Base-by-base conservation (phyloP, 2,113 vertebrate species). In the Jacana jacana region DNA sequence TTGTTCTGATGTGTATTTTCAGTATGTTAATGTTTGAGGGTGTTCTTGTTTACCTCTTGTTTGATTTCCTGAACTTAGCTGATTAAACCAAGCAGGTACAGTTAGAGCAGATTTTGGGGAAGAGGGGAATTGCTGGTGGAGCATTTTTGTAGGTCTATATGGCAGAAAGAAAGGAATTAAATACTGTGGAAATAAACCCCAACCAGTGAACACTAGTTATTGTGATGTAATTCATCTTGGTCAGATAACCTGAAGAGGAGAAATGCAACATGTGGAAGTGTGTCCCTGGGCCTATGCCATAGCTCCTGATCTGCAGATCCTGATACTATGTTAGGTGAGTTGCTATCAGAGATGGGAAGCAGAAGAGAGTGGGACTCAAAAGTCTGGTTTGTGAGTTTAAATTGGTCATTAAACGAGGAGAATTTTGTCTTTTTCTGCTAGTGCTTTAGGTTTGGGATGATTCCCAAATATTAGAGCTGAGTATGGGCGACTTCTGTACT, bases 241-340 rank as follows among this genome's bases (percentile, higher is more conserved):
- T 58, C 39, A 63, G 13, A 75, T 61, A 73, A 33, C 6, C 16
- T 63, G 42, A 81, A 55, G 19, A 70, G 39, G 15, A 75, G 64
- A 42, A 69, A 27, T 1, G 4, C 39, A 37, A 3, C 48, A 28
- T 15, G 9, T 44, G 7, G 24, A 51, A 20, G n/a, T 3, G 8
- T 54, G 40, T 6, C 25, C n/a, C 17, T 39, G 33, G 16, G 33
- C 24, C 69, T 77, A 14, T 39, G 35, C 46, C 12, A n/a, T 24
- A 63, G 33, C 30, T 66, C 5, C 0, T 10, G 13, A 42, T 42
- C 11, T 54, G 27, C 39, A 17, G 48, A 64, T 18, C 35, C 42
- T 10, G 24, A 1, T 6, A 6, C 9, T 8, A 3, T 0, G 0
- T 39, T 33, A 20, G 30, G 10, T 40, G 14, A 51, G 24, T 77